These are phyloP conservation scores for Sminthurides aquaticus DNA, from an alignment of 2,888 invertebrate species.

Conservation along the genomic window DNA sequence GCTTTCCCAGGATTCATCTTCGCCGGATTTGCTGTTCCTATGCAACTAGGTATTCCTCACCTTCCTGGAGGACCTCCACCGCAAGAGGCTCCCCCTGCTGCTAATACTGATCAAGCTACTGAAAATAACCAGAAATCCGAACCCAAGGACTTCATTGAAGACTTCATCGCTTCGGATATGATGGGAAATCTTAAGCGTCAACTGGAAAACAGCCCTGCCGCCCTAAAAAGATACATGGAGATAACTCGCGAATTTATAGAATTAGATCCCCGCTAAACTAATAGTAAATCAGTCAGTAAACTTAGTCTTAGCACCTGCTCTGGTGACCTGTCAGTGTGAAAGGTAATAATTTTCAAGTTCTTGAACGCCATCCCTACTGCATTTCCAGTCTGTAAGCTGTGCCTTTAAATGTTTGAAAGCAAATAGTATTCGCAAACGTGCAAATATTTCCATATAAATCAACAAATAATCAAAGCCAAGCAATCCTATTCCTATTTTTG, in stretches of 20 bases:
- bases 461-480: too few relatives aligned
- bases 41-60: constrained; percentile 21
- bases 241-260: not conserved
- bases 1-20: constrained; percentile 17
- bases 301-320: too few relatives aligned
- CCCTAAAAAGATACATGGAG: not conserved
- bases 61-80: not conserved
- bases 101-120: not conserved
- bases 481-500: too few relatives aligned
- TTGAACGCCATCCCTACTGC: too few relatives aligned
- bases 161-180: not conserved
- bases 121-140: not conserved
- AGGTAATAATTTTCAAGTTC: too few relatives aligned
- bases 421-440: too few relatives aligned
- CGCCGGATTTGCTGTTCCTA: constrained; percentile 29
- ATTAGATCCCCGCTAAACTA: not conserved
- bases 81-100: not conserved
- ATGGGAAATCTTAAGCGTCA: not conserved
- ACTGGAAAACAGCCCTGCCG: not conserved
- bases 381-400: too few relatives aligned
- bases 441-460: too few relatives aligned
- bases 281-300: not conserved
- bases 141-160: not conserved
- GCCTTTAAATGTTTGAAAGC: too few relatives aligned
- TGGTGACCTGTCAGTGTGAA: too few relatives aligned